Evolutionary conservation across 2,113 vertebrate genomes (phyloP).

Genomic region (Phasianus colchicus): DNA sequence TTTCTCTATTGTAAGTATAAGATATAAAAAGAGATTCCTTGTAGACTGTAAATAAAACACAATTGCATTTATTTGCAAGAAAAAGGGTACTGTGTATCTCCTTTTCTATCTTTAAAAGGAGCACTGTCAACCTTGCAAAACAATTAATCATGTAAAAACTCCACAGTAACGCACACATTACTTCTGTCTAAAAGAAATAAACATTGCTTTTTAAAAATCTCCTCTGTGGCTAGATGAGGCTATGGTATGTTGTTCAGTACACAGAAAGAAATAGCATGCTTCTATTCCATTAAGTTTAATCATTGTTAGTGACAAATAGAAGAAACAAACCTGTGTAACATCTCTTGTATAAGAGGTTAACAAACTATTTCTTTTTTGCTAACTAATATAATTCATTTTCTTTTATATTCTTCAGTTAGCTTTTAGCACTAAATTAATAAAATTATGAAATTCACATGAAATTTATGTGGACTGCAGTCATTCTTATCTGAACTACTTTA

Average conservation of each 20-base stretch:
- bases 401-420: neutral
- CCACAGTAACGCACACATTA: neutral
- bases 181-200: conserved; percentile 5
- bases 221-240: neutral
- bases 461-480: neutral
- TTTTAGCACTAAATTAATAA: conserved; percentile 5
- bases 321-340: neutral
- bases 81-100: neutral
- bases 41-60: conserved; percentile 10
- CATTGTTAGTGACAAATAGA: conserved; percentile 42
- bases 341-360: neutral
- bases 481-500: conserved; percentile 33
- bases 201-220: neutral
- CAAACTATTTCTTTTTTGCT: neutral
- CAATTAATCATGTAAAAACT: neutral
- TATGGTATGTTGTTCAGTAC: neutral
- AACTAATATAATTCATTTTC: neutral
- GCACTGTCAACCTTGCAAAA: neutral
- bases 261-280: conserved; percentile 31
- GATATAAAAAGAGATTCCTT: neutral
- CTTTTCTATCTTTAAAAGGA: neutral
- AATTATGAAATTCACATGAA: neutral
- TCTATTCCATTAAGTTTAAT: conserved; percentile 56
- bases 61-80: conserved; percentile 31
- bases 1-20: neutral